Percentiles rank a stretch among this genome's conserved stretches.
Evolutionary conservation across 2,797 vertebrate species (phyloP).

Genomic region (Pyrocephalus nanus): DNA sequence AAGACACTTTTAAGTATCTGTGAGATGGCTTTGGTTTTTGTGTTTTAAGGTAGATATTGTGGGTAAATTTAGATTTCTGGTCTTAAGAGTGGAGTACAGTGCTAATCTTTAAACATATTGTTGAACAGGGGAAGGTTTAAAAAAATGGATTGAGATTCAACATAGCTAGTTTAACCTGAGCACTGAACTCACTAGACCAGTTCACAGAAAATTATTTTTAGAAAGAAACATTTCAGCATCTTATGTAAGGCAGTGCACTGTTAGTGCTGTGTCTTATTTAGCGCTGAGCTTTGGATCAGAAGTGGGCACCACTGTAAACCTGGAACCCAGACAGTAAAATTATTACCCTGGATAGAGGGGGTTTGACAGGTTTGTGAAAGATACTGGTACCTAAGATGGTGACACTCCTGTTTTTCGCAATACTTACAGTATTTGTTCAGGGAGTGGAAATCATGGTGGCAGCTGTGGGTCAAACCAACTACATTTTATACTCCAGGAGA

Average conservation of each 20-base stretch:
- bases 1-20: neutral
- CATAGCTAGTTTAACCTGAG: neutral
- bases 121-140: neutral
- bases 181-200: neutral
- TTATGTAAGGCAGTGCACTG: neutral
- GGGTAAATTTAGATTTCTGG: neutral
- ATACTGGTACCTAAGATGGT: neutral
- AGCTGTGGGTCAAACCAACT: neutral
- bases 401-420: rapidly evolving
- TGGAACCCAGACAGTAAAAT: neutral
- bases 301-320: neutral
- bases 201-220: neutral
- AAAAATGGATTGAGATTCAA: neutral
- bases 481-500: neutral
- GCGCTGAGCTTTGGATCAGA: neutral
- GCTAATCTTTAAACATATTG: neutral
- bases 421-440: neutral
- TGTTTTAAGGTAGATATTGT: neutral
- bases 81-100: neutral
- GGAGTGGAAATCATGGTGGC: neutral
- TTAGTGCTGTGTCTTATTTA: neutral
- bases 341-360: neutral
- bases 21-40: neutral
- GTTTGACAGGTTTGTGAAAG: neutral
- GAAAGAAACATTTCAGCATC: neutral